A percentile compares a stretch with the other conserved stretches of the same genome.
phyloP scores from a whole-genome alignment of 2,113 vertebrate species.

The Tyto alba region DNA sequence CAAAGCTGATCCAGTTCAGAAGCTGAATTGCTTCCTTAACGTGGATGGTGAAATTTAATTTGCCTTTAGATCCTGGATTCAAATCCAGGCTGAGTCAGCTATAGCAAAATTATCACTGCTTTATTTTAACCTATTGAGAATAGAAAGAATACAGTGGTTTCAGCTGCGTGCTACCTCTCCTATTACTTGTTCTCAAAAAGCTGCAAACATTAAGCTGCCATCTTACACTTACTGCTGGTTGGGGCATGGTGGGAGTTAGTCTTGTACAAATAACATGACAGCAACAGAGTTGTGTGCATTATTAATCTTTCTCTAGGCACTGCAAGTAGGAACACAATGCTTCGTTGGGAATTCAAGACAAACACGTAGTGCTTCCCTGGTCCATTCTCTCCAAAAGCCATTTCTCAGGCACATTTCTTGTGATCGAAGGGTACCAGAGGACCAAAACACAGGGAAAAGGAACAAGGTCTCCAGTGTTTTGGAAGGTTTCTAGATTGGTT shows the following conservation, averaged over 20 bases:
- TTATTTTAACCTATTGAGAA: background rate
- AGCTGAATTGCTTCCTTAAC: background rate
- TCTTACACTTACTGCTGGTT: background rate
- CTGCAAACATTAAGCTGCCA: background rate
- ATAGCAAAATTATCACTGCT: background rate
- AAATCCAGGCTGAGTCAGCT: background rate
- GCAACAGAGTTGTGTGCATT: background rate
- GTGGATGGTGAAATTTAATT: constrained; percentile 20
- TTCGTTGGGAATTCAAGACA: background rate
- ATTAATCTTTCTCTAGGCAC: background rate
- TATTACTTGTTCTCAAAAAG: background rate
- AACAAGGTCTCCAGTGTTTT: background rate
- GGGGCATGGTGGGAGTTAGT: background rate
- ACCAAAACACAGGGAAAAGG: background rate
- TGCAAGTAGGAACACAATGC: background rate
- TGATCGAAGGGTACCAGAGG: background rate
- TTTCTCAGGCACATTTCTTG: background rate
- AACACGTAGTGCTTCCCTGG: fast-evolving
- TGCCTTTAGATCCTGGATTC: constrained; percentile 6
- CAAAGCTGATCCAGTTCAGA: constrained; percentile 31
- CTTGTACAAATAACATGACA: fast-evolving
- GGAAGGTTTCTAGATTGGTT: background rate
- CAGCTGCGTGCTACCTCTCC: background rate
- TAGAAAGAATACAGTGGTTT: background rate
- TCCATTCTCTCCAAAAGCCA: background rate